Evolutionary conservation across 2,113 vertebrate species (phyloP).

Genomic region (Alectura lathami): DNA sequence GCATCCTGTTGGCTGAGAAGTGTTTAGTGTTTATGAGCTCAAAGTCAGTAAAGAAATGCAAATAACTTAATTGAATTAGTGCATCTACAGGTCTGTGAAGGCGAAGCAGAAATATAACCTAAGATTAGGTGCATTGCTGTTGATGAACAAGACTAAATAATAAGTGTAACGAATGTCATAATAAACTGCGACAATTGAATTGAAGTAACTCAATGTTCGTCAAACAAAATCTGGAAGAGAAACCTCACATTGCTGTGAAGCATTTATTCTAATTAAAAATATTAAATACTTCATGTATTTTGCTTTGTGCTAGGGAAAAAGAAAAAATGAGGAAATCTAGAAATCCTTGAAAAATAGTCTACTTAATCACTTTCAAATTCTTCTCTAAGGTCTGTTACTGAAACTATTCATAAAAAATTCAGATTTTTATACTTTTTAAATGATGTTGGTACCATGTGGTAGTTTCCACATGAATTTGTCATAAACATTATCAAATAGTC

Average conservation of each 20-base stretch:
- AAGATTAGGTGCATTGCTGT: neutral
- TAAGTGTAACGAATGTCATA: neutral
- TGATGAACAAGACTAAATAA: neutral
- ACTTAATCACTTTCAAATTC: neutral
- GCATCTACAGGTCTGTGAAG: neutral
- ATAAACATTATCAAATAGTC: neutral
- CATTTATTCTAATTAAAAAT: neutral
- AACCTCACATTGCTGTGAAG: neutral
- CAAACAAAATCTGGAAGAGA: neutral
- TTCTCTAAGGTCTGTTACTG: neutral
- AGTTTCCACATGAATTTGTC: neutral
- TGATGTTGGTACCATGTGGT: neutral
- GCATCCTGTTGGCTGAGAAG: neutral
- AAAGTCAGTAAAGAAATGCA: neutral
- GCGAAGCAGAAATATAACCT: neutral
- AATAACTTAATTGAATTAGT: neutral
- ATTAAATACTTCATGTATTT: neutral
- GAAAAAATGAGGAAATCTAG: neutral
- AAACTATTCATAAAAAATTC: neutral
- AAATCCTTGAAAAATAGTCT: neutral
- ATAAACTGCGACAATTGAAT: neutral
- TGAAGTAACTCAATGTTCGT: neutral
- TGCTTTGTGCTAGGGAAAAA: neutral
- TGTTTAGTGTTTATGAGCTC: neutral
- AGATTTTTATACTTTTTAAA: neutral